Base-by-base conservation (phyloP, 2,888 invertebrate species). In the Bellardia bayeri region DNA sequence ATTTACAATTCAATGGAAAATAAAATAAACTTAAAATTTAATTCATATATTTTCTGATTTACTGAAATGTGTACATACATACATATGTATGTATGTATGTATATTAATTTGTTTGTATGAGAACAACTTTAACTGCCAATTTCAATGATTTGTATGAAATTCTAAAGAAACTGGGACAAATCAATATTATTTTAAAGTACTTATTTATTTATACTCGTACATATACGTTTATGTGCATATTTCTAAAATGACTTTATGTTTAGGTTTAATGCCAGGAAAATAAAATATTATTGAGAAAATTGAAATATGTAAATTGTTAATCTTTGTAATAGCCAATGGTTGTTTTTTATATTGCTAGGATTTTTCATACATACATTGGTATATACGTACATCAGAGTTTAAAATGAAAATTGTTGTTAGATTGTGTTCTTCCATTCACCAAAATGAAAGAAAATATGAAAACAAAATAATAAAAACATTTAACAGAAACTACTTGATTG, bases 1-100 rank as follows among this genome's bases (percentile, higher is more conserved):
- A 66, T 72, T 64, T 58, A 56, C 16, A 56, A 66, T 66, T 68
- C 63, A 69, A 69, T 69, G 61, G 40, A 63, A 71, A 68, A 49
- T 51, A 63, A 54, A 76, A 83, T 56, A 71, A 71, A 76, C 14
- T 63, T 16, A 7, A 30, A 58, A 33, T 58, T 66, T 33, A 33
- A 56, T 7, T n/a, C 7, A 69, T 33, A 69, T 9, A 74, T 56
- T 82, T 66, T 64, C 30, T 3, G 33, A 54, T 69, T 45, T 23
- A 76, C 23, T 23, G 23, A 23, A 23, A 23, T 23, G 23, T 23
- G 23, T 1, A 4, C 33, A 33, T 33, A 33, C 33, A 33, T 33
- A 33, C 33, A 33, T 33, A 33, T 33, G 4, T 33, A 4, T 33
- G 69, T 45, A n/a, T 64, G 63, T 16, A 13, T 45, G 45, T 45